Evolutionary conservation across 2,888 invertebrate genomes (phyloP), one percentile per base, ranked within the genome.

Genomic region (Xestia xanthographa): DNA sequence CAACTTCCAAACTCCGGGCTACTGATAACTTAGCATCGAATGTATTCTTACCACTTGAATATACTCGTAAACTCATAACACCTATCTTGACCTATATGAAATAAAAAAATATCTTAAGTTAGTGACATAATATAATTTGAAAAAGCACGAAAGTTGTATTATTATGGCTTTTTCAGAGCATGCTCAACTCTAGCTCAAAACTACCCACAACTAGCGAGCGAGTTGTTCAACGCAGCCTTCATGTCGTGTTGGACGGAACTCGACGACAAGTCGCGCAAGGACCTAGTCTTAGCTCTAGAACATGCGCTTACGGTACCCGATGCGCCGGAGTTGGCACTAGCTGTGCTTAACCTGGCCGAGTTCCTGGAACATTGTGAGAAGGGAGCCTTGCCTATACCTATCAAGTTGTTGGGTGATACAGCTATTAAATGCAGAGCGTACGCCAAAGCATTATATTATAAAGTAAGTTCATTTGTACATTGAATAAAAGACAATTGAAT

Each of bases 291-390:
- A 53, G 98, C 98, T 50, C 95, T 99, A 43, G 98, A 99, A 89
- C 98, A 98, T 90, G 99, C 99, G 0, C 95, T 99, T 22, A 97
- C 98, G 83, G 98, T 99, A 0, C 98, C 99, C 4, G 99, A 99
- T 92, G 97, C 99, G 73, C 99, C 99, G 0, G 99, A 99, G 94
- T 98, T 99, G 43, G 99, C 99, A 0, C 98, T 99, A 88, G 98
- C 99, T 0, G 98, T 99, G 79, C 96, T 99, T 22, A 99, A 99
- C 95, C 96, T 99, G 82, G 99, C 99, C 0, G 99, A 99, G 93
- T 99, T 99, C 91, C 99, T 99, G 98, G 99, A 99, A 91, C 99
- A 99, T 93, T 99, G 99, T 90, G 99, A 99, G 92, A 98, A 98
- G 94, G 99, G 99, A 50, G 98, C 99, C 0, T 95, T 99, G 82